Conservation (phyloP, 2,888 invertebrate genomes). For the Sepioteuthis lessoniana region DNA sequence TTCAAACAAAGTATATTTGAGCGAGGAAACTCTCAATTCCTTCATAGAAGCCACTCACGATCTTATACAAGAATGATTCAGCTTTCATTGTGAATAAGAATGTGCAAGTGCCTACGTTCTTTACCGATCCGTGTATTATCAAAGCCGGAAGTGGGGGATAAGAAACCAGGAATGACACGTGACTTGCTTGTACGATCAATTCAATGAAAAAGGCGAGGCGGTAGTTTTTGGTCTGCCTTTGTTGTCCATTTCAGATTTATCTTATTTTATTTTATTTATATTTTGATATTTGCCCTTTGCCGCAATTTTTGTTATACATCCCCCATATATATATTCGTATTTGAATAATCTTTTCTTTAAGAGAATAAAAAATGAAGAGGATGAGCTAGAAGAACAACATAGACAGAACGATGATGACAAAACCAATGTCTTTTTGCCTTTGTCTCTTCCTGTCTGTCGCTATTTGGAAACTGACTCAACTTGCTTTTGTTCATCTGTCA, state of each 20-base stretch:
- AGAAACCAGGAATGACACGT: background rate
- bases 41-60: slow-evolving; percentile 33
- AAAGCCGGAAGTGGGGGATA: background rate
- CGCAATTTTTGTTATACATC: background rate
- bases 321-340: background rate
- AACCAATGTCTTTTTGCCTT: background rate
- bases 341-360: background rate
- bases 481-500: background rate
- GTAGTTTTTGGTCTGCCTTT: background rate
- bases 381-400: background rate
- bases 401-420: background rate
- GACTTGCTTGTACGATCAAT: slow-evolving; percentile 33
- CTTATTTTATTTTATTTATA: too few relatives aligned
- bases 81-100: slow-evolving; percentile 7
- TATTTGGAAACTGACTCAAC: background rate
- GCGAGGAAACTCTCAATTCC: background rate
- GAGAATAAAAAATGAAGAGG: background rate
- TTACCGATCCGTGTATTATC: background rate
- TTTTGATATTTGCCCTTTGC: background rate
- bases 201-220: background rate
- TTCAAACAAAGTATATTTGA: background rate
- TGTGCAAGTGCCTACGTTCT: background rate
- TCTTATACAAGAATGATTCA: background rate
- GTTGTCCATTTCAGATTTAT: background rate
- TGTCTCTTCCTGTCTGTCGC: slow-evolving; percentile 5